Conservation (phyloP, 2,113 vertebrate species). For the Numida meleagris region DNA sequence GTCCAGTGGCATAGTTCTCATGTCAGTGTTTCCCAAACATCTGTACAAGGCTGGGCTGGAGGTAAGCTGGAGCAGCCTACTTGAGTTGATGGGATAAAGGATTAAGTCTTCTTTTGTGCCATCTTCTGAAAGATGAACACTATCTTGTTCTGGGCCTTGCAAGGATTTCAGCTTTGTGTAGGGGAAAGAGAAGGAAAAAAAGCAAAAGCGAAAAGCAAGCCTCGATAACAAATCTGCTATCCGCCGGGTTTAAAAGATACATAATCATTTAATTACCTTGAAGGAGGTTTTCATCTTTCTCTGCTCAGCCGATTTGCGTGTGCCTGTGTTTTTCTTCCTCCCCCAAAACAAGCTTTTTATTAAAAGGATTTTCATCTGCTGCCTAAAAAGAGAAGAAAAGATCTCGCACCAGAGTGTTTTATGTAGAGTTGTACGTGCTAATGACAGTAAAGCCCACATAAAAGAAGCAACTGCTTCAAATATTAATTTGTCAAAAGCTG, state of each 20-base stretch:
- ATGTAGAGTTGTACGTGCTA: constrained; percentile 47
- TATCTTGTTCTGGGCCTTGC: constrained; percentile 40
- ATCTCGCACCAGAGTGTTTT: not conserved
- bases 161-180: constrained; percentile 6
- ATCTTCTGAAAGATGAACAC: not conserved
- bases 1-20: not conserved
- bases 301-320: constrained; percentile 17
- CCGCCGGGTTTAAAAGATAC: constrained; percentile 52
- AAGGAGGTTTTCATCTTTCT: constrained; percentile 70
- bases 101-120: not conserved
- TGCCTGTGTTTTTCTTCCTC: constrained; percentile 48
- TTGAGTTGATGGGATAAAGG: constrained; percentile 31
- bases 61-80: not conserved
- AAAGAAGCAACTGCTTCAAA: constrained; percentile 62
- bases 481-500: constrained; percentile 12
- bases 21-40: not conserved
- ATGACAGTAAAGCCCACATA: constrained; percentile 61
- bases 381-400: constrained; percentile 61
- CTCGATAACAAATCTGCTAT: constrained; percentile 60
- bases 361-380: constrained; percentile 59
- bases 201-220: constrained; percentile 29
- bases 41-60: not conserved
- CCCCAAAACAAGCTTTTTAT: constrained; percentile 61
- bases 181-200: not conserved
- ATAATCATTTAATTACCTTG: constrained; percentile 75